These are phyloP conservation scores for Melinaea marsaeus DNA, from an alignment of 2,888 invertebrate species.

Conservation along the genomic window DNA sequence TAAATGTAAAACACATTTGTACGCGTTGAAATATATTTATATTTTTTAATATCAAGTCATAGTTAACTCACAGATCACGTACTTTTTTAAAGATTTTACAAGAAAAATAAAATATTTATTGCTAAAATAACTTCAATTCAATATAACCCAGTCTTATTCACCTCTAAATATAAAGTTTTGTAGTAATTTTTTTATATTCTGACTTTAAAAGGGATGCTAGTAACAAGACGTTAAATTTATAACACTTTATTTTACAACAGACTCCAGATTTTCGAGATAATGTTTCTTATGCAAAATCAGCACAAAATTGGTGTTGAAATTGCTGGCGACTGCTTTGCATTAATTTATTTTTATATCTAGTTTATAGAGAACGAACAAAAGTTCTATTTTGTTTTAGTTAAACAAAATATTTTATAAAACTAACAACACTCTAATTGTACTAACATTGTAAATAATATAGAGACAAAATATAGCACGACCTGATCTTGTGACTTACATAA, in stretches of 20 bases:
- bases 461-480: too few relatives aligned
- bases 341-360: conserved; percentile 1
- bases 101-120: neutral
- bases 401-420: neutral
- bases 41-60: neutral
- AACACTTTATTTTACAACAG: conserved; percentile 21
- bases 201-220: conserved; percentile 31
- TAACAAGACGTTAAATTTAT: conserved; percentile 30
- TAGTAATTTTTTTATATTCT: conserved; percentile 31
- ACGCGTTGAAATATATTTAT: neutral
- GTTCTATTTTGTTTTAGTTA: neutral
- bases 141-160: conserved; percentile 20
- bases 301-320: conserved; percentile 25
- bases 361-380: neutral
- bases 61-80: neutral
- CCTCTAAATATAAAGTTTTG: conserved; percentile 30
- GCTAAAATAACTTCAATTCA: conserved; percentile 7
- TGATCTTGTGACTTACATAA: too few relatives aligned
- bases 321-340: conserved; percentile 16
- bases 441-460: too few relatives aligned
- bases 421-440: too few relatives aligned
- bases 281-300: conserved; percentile 22
- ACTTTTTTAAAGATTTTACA: neutral
- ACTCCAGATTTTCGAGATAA: conserved; percentile 22
- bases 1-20: neutral